Evolutionary conservation across 2,113 vertebrate species (phyloP).

Genomic region (cat (Felis catus)): DNA sequence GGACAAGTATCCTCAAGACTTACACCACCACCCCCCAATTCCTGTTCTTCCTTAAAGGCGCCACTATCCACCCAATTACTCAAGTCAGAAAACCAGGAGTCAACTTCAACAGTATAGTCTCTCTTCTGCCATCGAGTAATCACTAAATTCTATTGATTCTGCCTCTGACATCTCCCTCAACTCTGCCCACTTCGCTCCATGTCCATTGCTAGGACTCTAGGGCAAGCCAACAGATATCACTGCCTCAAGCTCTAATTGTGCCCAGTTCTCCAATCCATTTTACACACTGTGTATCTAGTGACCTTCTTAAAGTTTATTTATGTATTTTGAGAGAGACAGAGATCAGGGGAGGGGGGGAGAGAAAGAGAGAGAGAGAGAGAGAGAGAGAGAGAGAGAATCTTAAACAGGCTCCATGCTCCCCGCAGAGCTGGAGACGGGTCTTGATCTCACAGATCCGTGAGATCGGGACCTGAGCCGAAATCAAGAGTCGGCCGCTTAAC

Average conservation of each 20-base stretch:
- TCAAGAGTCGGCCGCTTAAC: not conserved
- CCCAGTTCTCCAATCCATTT: not conserved
- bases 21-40: not conserved
- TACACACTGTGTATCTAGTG: not conserved
- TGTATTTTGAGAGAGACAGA: not conserved
- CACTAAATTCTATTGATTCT: not conserved
- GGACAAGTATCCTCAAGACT: not conserved
- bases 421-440: not conserved
- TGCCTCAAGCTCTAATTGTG: not conserved
- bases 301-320: not conserved
- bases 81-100: slow-evolving; percentile 10
- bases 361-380: not conserved
- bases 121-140: not conserved
- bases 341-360: not conserved
- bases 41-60: not conserved
- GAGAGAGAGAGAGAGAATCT: too few species aligned
- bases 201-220: not conserved
- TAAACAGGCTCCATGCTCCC: too few species aligned
- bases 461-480: not conserved
- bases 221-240: not conserved
- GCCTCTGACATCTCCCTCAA: not conserved
- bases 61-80: not conserved
- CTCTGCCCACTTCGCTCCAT: not conserved
- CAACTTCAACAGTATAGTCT: not conserved
- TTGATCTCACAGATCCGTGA: not conserved